These are phyloP conservation scores for Drosophila chauvacae DNA, from an alignment of 1,140 invertebrate genomes.

Conservation along the genomic window DNA sequence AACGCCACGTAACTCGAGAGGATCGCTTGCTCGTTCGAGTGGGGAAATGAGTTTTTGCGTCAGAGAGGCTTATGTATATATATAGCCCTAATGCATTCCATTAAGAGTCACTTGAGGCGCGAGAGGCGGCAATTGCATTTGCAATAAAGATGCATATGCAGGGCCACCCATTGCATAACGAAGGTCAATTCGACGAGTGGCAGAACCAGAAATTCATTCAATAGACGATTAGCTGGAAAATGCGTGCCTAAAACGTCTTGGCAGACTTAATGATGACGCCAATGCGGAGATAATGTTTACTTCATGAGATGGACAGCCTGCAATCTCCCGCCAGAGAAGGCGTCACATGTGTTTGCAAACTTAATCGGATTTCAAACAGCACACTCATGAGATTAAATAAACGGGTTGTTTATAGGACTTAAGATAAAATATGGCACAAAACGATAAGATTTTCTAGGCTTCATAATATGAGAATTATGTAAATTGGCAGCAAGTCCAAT, in stretches of 20 bases:
- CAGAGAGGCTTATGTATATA: conserved; percentile 23
- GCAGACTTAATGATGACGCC: neutral
- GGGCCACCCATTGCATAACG: conserved; percentile 23
- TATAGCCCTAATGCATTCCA: conserved; percentile 72
- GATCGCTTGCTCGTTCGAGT: conserved; percentile 26
- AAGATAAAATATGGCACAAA: neutral
- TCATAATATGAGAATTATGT: neutral
- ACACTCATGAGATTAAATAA: neutral
- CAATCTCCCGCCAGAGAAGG: conserved; percentile 3
- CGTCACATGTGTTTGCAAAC: conserved; percentile 12
- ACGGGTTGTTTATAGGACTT: neutral
- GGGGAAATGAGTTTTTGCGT: conserved; percentile 56
- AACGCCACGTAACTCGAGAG: conserved; percentile 67
- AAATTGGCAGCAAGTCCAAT: no score
- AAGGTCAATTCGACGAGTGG: conserved; percentile 33
- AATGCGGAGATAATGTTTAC: conserved; percentile 16
- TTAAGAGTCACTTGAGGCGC: conserved; percentile 60
- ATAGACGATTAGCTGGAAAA: conserved; percentile 1
- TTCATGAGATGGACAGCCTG: conserved; percentile 25
- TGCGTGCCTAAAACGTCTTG: neutral
- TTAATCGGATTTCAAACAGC: conserved; percentile 14
- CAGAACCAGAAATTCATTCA: conserved; percentile 6
- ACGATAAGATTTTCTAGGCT: neutral
- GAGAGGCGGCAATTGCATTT: conserved; percentile 36
- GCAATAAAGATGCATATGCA: conserved; percentile 11